These are phyloP conservation scores for Bubo bubo DNA, from an alignment of 2,113 vertebrate genomes.

Conservation along the genomic window DNA sequence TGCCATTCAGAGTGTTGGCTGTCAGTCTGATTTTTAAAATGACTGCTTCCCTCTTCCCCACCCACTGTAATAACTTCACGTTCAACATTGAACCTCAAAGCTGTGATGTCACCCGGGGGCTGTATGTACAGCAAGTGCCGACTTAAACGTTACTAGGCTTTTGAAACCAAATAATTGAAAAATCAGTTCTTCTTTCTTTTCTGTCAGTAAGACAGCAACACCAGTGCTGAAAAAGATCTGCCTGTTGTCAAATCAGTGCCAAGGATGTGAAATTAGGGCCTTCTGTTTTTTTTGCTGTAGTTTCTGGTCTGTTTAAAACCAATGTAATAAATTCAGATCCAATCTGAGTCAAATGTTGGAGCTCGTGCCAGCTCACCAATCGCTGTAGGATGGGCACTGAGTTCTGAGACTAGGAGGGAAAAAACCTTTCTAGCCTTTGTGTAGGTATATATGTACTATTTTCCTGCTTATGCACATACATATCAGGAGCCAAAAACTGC, in stretches of 20 bases:
- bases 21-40: slow-evolving; percentile 44
- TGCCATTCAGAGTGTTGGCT: slow-evolving; percentile 11
- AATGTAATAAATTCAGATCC: not conserved
- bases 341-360: not conserved
- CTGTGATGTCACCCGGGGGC: slow-evolving; percentile 23
- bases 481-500: not conserved
- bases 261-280: not conserved
- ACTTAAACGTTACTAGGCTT: slow-evolving; percentile 15
- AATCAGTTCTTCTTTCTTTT: slow-evolving; percentile 16
- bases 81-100: slow-evolving; percentile 39
- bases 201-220: not conserved
- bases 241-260: not conserved
- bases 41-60: not conserved
- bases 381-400: not conserved
- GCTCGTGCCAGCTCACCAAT: not conserved
- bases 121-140: not conserved
- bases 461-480: not conserved
- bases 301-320: not conserved
- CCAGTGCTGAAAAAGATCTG: not conserved
- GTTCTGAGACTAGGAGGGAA: not conserved
- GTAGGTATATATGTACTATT: not conserved
- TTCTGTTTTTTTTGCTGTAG: not conserved
- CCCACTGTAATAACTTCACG: slow-evolving; percentile 26
- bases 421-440: not conserved
- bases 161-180: slow-evolving; percentile 37